Conservation (phyloP, 1,140 invertebrate species). For the Drosophila tani region DNA sequence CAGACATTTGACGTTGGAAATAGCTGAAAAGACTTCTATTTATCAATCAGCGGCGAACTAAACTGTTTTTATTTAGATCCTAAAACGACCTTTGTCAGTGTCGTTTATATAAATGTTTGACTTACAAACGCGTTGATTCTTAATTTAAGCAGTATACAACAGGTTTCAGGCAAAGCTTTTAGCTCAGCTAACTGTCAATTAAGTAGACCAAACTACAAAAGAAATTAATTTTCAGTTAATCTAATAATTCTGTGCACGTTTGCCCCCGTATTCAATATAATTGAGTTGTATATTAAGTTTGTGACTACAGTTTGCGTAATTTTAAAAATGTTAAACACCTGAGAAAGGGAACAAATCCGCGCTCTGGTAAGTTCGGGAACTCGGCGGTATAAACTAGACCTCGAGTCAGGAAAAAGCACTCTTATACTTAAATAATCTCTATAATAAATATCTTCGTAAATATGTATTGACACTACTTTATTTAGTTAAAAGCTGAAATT, state of each 20-base stretch:
- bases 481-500: too few relatives aligned
- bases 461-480: too few relatives aligned
- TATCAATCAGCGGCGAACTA: conserved; percentile 10
- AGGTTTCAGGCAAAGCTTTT: conserved; percentile 12
- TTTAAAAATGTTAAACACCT: not conserved
- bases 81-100: conserved; percentile 4
- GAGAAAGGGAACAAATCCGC: too few relatives aligned
- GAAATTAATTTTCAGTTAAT: not conserved
- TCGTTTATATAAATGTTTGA: not conserved
- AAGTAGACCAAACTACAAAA: conserved; percentile 2
- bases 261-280: too few relatives aligned
- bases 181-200: conserved; percentile 25
- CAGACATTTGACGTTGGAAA: not conserved
- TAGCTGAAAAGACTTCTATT: conserved; percentile 8
- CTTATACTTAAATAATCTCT: too few relatives aligned
- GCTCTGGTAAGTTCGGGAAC: too few relatives aligned
- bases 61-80: not conserved
- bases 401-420: too few relatives aligned
- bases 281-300: too few relatives aligned
- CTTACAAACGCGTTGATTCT: not conserved
- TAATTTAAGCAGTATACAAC: conserved; percentile 18
- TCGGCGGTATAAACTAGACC: too few relatives aligned
- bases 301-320: not conserved
- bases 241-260: not conserved
- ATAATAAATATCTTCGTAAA: too few relatives aligned